Percentiles rank a stretch among this genome's conserved stretches.
Conservation (phyloP, 2,888 invertebrate genomes). For the Ariolimax columbianus region DNA sequence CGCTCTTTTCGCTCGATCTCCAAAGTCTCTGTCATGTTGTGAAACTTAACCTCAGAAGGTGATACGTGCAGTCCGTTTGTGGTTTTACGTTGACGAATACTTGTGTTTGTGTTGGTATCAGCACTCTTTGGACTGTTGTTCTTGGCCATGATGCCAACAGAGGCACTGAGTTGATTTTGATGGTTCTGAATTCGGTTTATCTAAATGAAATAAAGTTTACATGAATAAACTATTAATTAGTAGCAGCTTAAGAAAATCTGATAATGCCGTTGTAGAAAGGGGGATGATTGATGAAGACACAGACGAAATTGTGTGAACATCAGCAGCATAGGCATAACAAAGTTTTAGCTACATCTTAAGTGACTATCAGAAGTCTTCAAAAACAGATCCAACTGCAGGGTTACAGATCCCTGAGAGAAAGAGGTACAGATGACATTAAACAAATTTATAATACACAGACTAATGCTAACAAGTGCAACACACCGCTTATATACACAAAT, state of each 20-base stretch:
- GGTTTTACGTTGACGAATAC: slow-evolving; percentile 52
- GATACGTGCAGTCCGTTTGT: slow-evolving; percentile 62
- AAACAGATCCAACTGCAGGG: too few relatives aligned
- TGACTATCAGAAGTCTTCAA: too few relatives aligned
- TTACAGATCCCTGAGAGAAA: too few relatives aligned
- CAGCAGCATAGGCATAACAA: too few relatives aligned
- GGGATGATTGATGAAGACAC: too few relatives aligned
- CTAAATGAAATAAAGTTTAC: not conserved
- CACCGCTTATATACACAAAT: too few relatives aligned
- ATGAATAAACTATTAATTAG: not conserved
- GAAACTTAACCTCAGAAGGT: slow-evolving; percentile 39
- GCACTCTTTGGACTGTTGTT: slow-evolving; percentile 16
- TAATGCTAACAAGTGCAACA: too few relatives aligned
- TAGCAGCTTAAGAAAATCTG: not conserved
- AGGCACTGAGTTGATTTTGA: slow-evolving; percentile 7
- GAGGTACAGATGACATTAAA: too few relatives aligned
- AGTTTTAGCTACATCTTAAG: too few relatives aligned
- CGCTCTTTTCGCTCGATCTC: slow-evolving; percentile 65
- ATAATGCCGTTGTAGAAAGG: too few relatives aligned
- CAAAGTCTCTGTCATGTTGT: slow-evolving; percentile 39
- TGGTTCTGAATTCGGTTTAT: slow-evolving; percentile 31
- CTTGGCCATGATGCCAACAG: slow-evolving; percentile 44
- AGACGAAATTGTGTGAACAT: too few relatives aligned
- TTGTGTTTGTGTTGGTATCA: slow-evolving; percentile 14
- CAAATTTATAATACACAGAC: too few relatives aligned